phyloP scores from a whole-genome alignment of 2,113 vertebrate species.

The Caloenas nicobarica region DNA sequence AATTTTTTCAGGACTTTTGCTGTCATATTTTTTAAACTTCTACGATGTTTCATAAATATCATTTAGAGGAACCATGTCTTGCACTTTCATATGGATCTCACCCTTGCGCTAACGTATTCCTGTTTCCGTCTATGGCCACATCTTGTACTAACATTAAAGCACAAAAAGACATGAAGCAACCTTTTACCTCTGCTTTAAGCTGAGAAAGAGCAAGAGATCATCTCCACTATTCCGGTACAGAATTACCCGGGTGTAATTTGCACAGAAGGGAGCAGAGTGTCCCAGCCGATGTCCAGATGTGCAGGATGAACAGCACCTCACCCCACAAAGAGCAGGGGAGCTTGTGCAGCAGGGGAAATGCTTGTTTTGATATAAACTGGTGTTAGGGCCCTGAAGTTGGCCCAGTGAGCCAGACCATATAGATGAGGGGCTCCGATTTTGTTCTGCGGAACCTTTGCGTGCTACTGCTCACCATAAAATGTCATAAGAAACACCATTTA shows the following conservation, averaged over 20 bases:
- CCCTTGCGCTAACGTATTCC: not conserved
- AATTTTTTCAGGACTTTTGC: not conserved
- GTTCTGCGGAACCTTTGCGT: not conserved
- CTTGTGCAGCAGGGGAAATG: not conserved
- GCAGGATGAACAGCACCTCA: not conserved
- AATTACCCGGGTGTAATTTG: not conserved
- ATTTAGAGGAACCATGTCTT: not conserved
- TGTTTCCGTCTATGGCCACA: not conserved
- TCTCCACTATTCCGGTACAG: not conserved
- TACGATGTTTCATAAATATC: not conserved
- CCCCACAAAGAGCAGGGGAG: not conserved
- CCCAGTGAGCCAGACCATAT: not conserved
- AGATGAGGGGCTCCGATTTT: not conserved
- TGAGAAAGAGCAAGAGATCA: not conserved
- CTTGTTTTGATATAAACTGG: not conserved
- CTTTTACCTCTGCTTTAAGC: not conserved
- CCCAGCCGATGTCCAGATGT: not conserved
- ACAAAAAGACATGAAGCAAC: not conserved
- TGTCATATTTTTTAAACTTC: not conserved
- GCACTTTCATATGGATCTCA: not conserved
- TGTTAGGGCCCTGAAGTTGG: not conserved
- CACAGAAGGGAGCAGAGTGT: not conserved
- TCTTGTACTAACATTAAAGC: not conserved
- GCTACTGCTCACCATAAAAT: not conserved
- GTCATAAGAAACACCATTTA: not conserved